These are phyloP conservation scores for Propithecus coquereli DNA, from an alignment of 2,113 vertebrate species.

Conservation along the genomic window DNA sequence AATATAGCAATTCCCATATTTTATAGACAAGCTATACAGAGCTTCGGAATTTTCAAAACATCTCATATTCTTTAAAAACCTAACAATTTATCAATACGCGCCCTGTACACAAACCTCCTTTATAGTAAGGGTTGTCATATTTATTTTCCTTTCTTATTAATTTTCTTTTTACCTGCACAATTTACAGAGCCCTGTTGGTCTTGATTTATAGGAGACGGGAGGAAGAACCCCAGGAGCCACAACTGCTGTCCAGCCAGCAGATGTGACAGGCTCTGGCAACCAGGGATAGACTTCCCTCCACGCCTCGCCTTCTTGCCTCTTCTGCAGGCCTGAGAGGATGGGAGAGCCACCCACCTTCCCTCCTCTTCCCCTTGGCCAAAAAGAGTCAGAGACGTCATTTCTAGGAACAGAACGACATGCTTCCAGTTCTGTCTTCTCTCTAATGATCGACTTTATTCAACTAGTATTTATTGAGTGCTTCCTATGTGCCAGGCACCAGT, in stretches of 20 bases:
- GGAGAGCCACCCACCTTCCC: neutral
- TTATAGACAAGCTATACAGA: neutral
- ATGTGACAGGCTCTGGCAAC: neutral
- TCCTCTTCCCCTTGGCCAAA: neutral
- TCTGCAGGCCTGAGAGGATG: neutral
- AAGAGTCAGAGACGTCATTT: neutral
- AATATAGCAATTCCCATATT: neutral
- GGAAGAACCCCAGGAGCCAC: neutral
- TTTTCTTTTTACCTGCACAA: neutral
- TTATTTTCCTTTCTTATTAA: neutral
- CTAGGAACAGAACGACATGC: neutral
- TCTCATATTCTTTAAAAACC: neutral
- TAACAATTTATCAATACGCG: neutral
- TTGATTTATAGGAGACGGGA: neutral
- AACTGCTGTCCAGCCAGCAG: neutral
- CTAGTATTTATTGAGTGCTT: slow-evolving; percentile 9
- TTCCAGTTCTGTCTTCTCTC: neutral
- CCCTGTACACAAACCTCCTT: neutral
- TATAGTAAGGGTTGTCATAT: neutral
- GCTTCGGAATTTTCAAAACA: slow-evolving; percentile 17
- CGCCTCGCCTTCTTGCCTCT: neutral
- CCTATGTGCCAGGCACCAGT: neutral
- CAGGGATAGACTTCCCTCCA: neutral
- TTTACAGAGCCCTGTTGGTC: neutral
- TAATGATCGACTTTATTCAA: neutral